Evolutionary conservation across 2,888 invertebrate species (phyloP).

Genomic region (Dione juno): DNA sequence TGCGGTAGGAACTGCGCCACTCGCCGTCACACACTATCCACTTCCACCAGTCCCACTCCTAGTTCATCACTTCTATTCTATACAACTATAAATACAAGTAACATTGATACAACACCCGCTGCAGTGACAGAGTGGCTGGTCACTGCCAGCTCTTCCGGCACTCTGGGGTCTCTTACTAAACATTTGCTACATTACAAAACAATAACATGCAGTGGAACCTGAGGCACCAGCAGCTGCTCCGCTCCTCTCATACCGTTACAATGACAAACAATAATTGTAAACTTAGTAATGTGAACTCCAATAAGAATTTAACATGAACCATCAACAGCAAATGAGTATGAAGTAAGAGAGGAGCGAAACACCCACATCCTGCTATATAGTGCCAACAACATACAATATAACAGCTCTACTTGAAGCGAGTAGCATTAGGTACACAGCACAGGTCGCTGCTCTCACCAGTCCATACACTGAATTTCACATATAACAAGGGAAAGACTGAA

Average conservation of each 20-base stretch:
- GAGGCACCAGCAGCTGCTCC: constrained; percentile 50
- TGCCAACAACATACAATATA: constrained; percentile 73
- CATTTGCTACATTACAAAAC: constrained; percentile 70
- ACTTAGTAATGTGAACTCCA: constrained; percentile 57
- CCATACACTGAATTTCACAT: constrained; percentile 69
- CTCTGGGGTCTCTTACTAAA: constrained; percentile 48
- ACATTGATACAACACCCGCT: constrained; percentile 68
- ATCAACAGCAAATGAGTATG: constrained; percentile 37
- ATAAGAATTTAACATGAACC: constrained; percentile 55
- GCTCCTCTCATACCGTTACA: constrained; percentile 47
- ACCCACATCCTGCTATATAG: constrained; percentile 60
- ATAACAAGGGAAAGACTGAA: constrained; percentile 53
- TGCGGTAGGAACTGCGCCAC: constrained; percentile 74
- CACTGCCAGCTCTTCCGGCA: constrained; percentile 21
- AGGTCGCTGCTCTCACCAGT: constrained; percentile 65
- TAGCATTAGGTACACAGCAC: constrained; percentile 74
- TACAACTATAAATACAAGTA: constrained; percentile 79
- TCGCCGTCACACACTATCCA: constrained; percentile 65
- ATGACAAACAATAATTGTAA: constrained; percentile 46
- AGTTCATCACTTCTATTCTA: constrained; percentile 69
- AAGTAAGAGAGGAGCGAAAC: constrained; percentile 40
- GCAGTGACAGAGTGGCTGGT: constrained; percentile 2
- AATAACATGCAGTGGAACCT: constrained; percentile 66
- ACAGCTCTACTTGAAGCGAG: constrained; percentile 75
- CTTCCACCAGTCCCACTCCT: constrained; percentile 35